Evolutionary conservation across 2,888 invertebrate genomes (phyloP).

Genomic region (Dicyrtoma fusca): DNA sequence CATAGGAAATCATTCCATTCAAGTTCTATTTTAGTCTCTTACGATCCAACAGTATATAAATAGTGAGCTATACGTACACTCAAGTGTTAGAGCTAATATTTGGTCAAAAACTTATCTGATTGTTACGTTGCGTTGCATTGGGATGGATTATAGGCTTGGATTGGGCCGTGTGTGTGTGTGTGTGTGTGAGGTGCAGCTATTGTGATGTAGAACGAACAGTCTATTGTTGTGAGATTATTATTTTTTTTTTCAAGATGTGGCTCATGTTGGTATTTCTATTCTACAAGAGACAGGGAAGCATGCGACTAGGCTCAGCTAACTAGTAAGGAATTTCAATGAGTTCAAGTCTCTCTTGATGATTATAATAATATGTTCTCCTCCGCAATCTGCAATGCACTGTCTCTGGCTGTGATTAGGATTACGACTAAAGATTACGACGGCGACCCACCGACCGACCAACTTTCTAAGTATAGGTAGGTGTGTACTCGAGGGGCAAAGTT

Average conservation of each 20-base stretch:
- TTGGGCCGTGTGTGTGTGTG: neutral
- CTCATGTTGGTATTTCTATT: neutral
- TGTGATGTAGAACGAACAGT: slow-evolving; percentile 3
- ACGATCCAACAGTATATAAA: no score
- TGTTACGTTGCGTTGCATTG: neutral
- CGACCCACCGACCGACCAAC: slow-evolving; percentile 7
- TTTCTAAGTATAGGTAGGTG: slow-evolving; percentile 18
- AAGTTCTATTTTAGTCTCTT: no score
- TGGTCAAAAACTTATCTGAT: slow-evolving; percentile 10
- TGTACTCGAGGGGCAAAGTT: neutral
- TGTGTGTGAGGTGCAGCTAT: slow-evolving; percentile 1
- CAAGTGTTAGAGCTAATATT: slow-evolving; percentile 9
- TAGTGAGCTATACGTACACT: no score
- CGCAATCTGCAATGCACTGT: no score
- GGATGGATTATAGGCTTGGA: neutral
- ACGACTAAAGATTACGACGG: neutral
- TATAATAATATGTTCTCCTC: neutral
- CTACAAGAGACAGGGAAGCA: neutral
- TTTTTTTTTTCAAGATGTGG: neutral
- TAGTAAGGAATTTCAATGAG: slow-evolving; percentile 9
- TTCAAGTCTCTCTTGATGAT: slow-evolving; percentile 1
- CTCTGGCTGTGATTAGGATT: slow-evolving; percentile 7
- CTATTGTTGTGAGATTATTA: slow-evolving; percentile 10
- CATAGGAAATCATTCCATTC: no score
- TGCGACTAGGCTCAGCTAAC: neutral